phyloP scores from a whole-genome alignment of 2,113 vertebrate species.

The Siniperca knerii region DNA sequence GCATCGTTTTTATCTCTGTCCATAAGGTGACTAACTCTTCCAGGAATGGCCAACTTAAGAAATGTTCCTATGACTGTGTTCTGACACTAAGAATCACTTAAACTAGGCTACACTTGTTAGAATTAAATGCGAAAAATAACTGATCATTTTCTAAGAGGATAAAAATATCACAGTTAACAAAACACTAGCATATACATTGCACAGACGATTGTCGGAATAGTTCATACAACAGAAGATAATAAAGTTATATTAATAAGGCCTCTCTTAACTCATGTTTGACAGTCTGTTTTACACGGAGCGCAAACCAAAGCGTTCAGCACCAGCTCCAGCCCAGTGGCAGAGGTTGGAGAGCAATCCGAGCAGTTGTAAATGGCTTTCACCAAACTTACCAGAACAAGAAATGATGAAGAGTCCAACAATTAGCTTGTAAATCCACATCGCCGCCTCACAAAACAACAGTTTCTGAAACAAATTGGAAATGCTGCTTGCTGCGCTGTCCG shows the following conservation, averaged over 20 bases:
- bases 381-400: constrained; percentile 76
- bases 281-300: constrained; percentile 12
- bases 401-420: constrained; percentile 67
- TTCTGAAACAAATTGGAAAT: not conserved
- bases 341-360: not conserved
- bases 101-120: not conserved
- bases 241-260: not conserved
- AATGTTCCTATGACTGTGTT: not conserved
- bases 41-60: not conserved
- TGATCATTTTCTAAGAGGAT: not conserved
- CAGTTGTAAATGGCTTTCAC: constrained; percentile 23
- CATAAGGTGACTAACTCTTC: not conserved
- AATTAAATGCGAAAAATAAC: not conserved
- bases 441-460: not conserved
- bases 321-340: constrained; percentile 10
- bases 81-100: not conserved
- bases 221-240: too few relatives aligned
- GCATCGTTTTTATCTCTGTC: not conserved
- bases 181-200: not conserved
- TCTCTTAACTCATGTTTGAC: constrained; percentile 4
- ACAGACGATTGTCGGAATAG: not conserved
- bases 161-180: not conserved
- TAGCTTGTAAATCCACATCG: constrained; percentile 79
- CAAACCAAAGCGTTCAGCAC: constrained; percentile 7
- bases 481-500: constrained; percentile 28